Evolutionary conservation across 2,888 invertebrate species (phyloP).

Genomic region (Gastrophysa polygoni): DNA sequence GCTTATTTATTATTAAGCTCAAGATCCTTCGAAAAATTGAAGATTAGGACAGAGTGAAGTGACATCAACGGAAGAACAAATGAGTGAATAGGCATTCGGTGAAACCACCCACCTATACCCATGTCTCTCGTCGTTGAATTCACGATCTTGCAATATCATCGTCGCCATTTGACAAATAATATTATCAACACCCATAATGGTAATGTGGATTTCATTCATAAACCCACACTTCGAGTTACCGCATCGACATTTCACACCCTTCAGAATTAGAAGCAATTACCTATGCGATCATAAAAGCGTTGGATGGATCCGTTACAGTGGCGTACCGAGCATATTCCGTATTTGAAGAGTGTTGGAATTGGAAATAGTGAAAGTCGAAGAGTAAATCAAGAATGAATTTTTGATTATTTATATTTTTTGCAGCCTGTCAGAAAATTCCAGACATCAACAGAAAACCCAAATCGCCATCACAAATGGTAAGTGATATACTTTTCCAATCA

Average conservation of each 20-base stretch:
- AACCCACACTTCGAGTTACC: slow-evolving; percentile 23
- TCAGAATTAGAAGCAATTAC: slow-evolving; percentile 2
- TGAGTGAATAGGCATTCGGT: too few species aligned
- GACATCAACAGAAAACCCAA: slow-evolving; percentile 76
- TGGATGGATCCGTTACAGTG: not conserved
- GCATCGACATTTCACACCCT: slow-evolving; percentile 6
- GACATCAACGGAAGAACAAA: too few species aligned
- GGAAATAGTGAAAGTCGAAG: too few species aligned
- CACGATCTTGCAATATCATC: slow-evolving; percentile 3
- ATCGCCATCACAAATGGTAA: slow-evolving; percentile 91
- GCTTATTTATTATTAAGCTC: too few species aligned
- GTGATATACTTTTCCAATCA: slow-evolving; percentile 57
- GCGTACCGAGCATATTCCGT: not conserved
- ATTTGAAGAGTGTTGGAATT: too few species aligned
- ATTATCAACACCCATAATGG: slow-evolving; percentile 6
- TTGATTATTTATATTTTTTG: slow-evolving; percentile 48
- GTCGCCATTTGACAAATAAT: slow-evolving; percentile 6
- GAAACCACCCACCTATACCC: too few species aligned
- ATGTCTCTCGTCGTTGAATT: too few species aligned
- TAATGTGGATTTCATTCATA: slow-evolving; percentile 21
- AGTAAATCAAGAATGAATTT: too few species aligned
- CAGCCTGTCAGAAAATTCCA: slow-evolving; percentile 67
- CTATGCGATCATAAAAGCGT: not conserved
- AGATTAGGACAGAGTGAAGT: too few species aligned
- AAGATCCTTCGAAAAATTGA: too few species aligned